Evolutionary conservation across 2,113 vertebrate genomes (phyloP).

Genomic region (Psilopsiagon aymara): DNA sequence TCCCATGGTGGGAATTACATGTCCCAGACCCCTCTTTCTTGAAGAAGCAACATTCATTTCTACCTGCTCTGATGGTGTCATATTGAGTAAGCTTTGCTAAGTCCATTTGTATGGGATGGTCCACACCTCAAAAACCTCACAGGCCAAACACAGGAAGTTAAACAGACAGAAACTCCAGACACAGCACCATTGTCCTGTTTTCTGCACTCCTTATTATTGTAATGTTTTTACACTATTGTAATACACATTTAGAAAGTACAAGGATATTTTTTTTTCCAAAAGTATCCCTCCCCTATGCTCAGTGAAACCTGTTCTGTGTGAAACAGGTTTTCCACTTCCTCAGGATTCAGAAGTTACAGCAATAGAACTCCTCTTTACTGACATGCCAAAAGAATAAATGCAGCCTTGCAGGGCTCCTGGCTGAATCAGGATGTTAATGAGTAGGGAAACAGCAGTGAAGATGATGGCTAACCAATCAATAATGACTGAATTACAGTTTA

Average conservation of each 20-base stretch:
- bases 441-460: constrained; percentile 32
- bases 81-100: neutral
- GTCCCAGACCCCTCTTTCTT: neutral
- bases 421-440: constrained; percentile 59
- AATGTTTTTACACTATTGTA: neutral
- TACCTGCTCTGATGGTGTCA: neutral
- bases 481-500: constrained; percentile 78
- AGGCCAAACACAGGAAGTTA: neutral
- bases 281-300: neutral
- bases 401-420: constrained; percentile 12
- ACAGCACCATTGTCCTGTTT: neutral
- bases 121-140: neutral
- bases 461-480: constrained; percentile 65
- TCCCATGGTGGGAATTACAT: neutral
- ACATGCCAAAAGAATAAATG: neutral
- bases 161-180: neutral
- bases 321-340: neutral
- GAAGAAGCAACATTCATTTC: neutral
- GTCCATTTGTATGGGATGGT: neutral
- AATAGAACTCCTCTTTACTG: neutral
- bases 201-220: neutral
- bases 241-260: neutral
- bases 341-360: neutral
- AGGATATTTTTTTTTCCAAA: neutral
- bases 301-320: neutral